phyloP scores from a whole-genome alignment of 2,797 vertebrate genomes.

The Trachops cirrhosus region DNA sequence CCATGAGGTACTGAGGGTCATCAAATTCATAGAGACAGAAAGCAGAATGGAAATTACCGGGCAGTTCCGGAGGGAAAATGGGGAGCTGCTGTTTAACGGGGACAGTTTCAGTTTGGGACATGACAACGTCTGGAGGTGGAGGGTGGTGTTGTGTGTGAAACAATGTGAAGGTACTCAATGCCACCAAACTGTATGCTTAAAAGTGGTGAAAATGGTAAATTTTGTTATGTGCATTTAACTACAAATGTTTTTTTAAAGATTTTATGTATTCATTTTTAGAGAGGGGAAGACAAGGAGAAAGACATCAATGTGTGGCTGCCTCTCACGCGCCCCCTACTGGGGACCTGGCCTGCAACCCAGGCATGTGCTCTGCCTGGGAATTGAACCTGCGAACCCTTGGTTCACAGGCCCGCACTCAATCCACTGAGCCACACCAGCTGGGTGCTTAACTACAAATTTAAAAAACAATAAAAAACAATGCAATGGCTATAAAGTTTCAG shows the following conservation, averaged over 20 bases:
- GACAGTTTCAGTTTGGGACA: neutral
- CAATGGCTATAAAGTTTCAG: neutral
- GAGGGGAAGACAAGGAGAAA: too few relatives aligned
- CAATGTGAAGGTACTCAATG: neutral
- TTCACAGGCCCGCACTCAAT: too few relatives aligned
- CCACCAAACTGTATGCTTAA: neutral
- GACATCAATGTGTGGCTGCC: too few relatives aligned
- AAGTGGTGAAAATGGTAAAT: neutral
- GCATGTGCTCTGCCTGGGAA: too few relatives aligned
- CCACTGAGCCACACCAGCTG: too few relatives aligned
- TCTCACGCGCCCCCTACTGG: too few relatives aligned
- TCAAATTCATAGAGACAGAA: neutral
- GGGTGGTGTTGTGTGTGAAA: neutral
- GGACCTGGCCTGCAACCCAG: too few relatives aligned
- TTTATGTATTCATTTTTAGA: too few relatives aligned
- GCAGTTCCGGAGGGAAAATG: neutral
- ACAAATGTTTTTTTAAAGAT: neutral
- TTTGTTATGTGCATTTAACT: neutral
- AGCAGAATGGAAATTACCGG: neutral
- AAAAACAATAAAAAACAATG: neutral
- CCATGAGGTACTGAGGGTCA: neutral
- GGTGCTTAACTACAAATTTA: neutral
- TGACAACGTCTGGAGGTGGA: neutral
- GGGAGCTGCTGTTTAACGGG: neutral
- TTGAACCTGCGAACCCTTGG: too few relatives aligned